Percentiles rank a stretch among this genome's conserved stretches.
These are phyloP conservation scores for Felis catus DNA, from an alignment of 2,113 vertebrate species.

Conservation along the genomic window DNA sequence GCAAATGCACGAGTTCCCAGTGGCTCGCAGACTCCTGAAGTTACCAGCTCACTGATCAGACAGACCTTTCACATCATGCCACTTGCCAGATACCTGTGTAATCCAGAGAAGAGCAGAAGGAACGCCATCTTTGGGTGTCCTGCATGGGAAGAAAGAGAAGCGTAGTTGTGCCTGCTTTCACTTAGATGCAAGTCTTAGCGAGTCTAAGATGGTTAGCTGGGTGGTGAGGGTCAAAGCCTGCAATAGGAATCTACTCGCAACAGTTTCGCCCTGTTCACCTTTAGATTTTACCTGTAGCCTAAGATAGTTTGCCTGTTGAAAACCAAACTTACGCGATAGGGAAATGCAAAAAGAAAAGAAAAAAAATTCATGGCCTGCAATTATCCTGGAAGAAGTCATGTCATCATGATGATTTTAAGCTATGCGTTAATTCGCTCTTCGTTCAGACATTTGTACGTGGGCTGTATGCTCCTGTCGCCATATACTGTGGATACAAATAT, in stretches of 20 bases:
- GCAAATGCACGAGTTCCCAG: not conserved
- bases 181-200: not conserved
- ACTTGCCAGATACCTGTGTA: not conserved
- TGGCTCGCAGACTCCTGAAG: not conserved
- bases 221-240: not conserved
- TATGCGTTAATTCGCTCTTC: not conserved
- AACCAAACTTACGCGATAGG: not conserved
- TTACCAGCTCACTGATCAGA: not conserved
- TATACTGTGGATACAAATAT: not conserved
- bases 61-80: not conserved
- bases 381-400: not conserved
- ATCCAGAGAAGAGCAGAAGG: not conserved
- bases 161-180: not conserved
- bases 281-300: not conserved
- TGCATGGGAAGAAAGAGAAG: not conserved
- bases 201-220: not conserved
- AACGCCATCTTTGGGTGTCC: not conserved
- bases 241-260: not conserved
- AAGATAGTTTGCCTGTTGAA: not conserved
- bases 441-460: not conserved
- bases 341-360: not conserved
- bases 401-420: not conserved
- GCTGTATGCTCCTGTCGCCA: not conserved
- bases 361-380: not conserved
- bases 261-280: not conserved